phyloP scores from a whole-genome alignment of 2,888 invertebrate species.

The Catocala nupta region DNA sequence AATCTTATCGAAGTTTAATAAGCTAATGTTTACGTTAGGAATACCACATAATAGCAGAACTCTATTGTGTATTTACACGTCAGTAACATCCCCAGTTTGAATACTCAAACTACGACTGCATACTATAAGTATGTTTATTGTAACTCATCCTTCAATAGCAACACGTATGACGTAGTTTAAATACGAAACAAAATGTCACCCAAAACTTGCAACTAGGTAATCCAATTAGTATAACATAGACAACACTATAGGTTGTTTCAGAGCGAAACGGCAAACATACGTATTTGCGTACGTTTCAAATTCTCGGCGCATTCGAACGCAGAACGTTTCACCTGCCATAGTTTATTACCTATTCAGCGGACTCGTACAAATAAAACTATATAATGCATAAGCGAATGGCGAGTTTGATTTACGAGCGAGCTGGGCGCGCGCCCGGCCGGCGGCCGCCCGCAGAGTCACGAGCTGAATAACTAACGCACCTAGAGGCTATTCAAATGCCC shows the following conservation, averaged over 20 bases:
- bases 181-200: constrained; percentile 24
- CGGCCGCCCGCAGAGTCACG: constrained; percentile 70
- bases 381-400: constrained; percentile 87
- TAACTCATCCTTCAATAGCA: not conserved
- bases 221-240: constrained; percentile 38
- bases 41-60: too few species aligned
- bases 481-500: constrained; percentile 75
- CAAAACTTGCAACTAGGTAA: constrained; percentile 24
- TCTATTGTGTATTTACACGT: too few species aligned
- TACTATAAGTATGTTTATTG: too few species aligned
- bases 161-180: constrained; percentile 3
- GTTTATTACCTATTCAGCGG: constrained; percentile 87
- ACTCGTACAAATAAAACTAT: constrained; percentile 88
- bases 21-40: too few species aligned
- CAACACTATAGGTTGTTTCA: constrained; percentile 32
- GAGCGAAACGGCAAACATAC: constrained; percentile 53
- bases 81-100: too few species aligned
- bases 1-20: too few species aligned
- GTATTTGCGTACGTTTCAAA: constrained; percentile 79
- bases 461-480: constrained; percentile 84
- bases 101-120: too few species aligned
- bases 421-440: constrained; percentile 64
- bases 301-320: constrained; percentile 77
- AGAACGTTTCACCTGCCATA: constrained; percentile 84
- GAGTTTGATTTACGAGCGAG: constrained; percentile 86